Base-by-base conservation (phyloP, 1,140 invertebrate species). In the Spodoptera litura region DNA sequence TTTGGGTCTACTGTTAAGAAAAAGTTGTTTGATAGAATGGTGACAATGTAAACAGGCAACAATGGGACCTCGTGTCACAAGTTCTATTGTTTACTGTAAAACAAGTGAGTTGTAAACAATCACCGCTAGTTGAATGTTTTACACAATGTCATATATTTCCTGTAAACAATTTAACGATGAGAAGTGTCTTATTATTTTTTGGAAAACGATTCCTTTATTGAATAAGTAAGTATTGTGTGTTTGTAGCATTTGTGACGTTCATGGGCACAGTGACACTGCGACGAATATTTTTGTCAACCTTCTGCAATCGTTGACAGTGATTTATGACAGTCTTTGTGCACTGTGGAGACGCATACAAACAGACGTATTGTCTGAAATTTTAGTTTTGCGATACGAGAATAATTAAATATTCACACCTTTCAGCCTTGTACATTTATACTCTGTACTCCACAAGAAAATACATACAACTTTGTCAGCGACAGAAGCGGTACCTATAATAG, bases 291-390 rank as follows among this genome's bases (percentile, higher is more conserved):
- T 90, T 90, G 89, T 91, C 87, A 89, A 86, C 83, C 78, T 81
- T 15, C 73, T 62, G 73, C 61, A 71, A 81, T 91, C 85, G 87
- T 87, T 87, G 86, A 87, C 87, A 85, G 80, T 89, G 89, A 94
- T 93, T 91, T 89, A 92, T 91, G 73, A 77, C 79, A 88, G 78
- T 72, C 79, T 88, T 92, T 88, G 73, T 83, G 59, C 83, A 78
- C 79, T 25, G 49, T 81, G 83, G 66, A 78, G 35, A 76, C 27
- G 78, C 76, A 72, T 81, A 82, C 83, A 83, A 84, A 86, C 79
- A 81, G 70, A 84, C 77, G 62, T 70, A 80, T 82, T 83, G 78
- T 81, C 80, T 15, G 59, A 44, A 25, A 56, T 31, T 55, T 49
- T 49, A 38, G 71, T 59, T 59, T 61, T 59, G n/a, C 31, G 71